Base-by-base conservation (phyloP, 2,797 vertebrate genomes). In the Lithobates sylvaticus region DNA sequence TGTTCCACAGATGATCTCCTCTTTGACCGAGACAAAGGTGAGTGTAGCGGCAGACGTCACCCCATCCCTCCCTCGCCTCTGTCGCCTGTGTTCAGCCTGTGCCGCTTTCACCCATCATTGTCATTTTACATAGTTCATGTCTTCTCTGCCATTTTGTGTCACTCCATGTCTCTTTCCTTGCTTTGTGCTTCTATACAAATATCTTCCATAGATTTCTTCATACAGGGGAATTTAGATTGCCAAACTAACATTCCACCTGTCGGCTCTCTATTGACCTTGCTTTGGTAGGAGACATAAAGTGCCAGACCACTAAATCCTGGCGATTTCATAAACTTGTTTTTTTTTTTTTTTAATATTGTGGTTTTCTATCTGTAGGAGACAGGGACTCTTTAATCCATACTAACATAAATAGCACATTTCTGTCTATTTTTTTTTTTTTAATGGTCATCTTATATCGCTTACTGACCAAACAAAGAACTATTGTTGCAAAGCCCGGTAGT, bases 11-110 rank as follows among this genome's bases (percentile, higher is more conserved):
- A 99, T 91, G 97, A 98, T 32, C 91, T 97, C 61, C 95, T 97
- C 61, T 97, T 97, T 34, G 98, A 99, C 87, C 94, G 94, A 16
- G 97, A 98, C 91, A 98, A 97, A 97, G 97, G 97, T 98, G 91
- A 89, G 93, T 76, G 76, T 86, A 26, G n/a, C n/a, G 61, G 89
- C 77, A 90, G 72, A 72, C 61, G 74, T 88, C 75, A 83, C 76
- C 13, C 44, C n/a, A n/a, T 29, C 29, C 29, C 29, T 29, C 29
- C 29, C 29, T 29, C 91, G 91, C 93, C 88, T 79, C 91, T 91
- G 92, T 90, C 83, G 54, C 89, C 34, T 90, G 91, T 90, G 81
- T 58, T 72, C 73, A 81, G 84, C 58, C 88, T 88, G 83, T 89
- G 90, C 23, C 58, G 75, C 92, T 92, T 92, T 91, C 85, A 89